phyloP scores from a whole-genome alignment of 2,888 invertebrate species.

The Dryadula phaetusa region DNA sequence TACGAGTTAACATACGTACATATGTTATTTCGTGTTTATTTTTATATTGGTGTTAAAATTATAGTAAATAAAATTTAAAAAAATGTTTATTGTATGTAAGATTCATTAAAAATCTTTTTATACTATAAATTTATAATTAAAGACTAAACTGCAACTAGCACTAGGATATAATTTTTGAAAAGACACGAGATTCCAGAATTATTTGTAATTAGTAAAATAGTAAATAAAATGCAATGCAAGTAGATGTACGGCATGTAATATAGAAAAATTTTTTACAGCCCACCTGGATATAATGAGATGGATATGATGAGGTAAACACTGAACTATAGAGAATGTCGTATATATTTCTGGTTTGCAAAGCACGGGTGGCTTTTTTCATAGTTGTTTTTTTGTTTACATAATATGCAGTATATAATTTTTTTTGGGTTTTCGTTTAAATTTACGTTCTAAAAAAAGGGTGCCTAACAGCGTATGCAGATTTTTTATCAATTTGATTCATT shows the following conservation, averaged over 20 bases:
- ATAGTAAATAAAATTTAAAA: too few species aligned
- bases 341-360: constrained; percentile 41
- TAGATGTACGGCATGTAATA: constrained; percentile 28
- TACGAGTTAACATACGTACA: too few species aligned
- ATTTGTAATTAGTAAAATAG: neutral
- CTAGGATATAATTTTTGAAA: too few species aligned
- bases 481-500: constrained; percentile 12
- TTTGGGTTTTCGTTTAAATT: constrained; percentile 6
- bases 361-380: constrained; percentile 34
- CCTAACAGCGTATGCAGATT: constrained; percentile 2
- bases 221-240: neutral
- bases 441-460: constrained; percentile 7
- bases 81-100: too few species aligned
- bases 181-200: too few species aligned
- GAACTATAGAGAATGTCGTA: constrained; percentile 50
- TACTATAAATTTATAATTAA: too few species aligned
- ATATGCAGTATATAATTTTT: constrained; percentile 26
- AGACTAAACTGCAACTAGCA: too few species aligned
- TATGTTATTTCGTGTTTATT: too few species aligned
- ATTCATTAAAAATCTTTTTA: too few species aligned
- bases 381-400: constrained; percentile 33
- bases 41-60: too few species aligned
- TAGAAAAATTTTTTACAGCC: constrained; percentile 66
- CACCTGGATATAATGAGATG: constrained; percentile 70
- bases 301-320: constrained; percentile 70